Percentiles rank a stretch among this genome's conserved stretches.
Evolutionary conservation across 1,140 invertebrate species (phyloP).

Genomic region (Diplogasteroides magnus): DNA sequence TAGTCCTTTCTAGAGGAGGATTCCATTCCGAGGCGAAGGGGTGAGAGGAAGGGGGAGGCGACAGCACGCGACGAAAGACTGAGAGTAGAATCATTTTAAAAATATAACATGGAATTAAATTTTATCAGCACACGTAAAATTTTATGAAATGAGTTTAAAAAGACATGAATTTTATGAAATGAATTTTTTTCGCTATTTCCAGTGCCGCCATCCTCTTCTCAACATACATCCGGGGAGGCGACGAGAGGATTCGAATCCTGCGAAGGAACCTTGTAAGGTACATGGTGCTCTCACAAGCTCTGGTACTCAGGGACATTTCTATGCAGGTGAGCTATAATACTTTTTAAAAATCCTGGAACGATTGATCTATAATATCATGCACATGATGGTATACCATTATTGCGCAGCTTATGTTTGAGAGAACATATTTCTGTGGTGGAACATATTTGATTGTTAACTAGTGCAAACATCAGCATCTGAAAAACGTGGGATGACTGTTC

Average conservation of each 20-base stretch:
- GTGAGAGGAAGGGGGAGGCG: no score
- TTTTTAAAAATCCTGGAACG: no score
- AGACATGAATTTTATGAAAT: neutral
- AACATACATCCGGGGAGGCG: constrained; percentile 30
- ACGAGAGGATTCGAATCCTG: constrained; percentile 23
- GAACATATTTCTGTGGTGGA: no score
- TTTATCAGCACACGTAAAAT: neutral
- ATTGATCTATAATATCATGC: no score
- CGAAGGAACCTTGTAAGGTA: constrained; percentile 29
- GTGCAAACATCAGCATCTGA: no score
- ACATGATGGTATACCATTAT: no score
- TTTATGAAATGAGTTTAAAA: neutral
- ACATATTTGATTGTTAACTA: no score
- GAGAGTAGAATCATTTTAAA: neutral
- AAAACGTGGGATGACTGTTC: no score
- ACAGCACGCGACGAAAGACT: no score
- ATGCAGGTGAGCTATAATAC: constrained; percentile 48
- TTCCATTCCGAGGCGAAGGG: neutral
- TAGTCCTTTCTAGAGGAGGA: no score
- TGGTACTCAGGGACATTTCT: constrained; percentile 44
- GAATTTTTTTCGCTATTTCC: constrained; percentile 3
- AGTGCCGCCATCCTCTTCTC: constrained; percentile 26
- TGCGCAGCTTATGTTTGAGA: no score
- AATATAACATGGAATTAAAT: neutral
- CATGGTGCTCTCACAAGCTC: constrained; percentile 26